Percentiles rank a stretch among this genome's conserved stretches.
Conservation (phyloP, 2,797 vertebrate genomes). For the Spinus pinus region DNA sequence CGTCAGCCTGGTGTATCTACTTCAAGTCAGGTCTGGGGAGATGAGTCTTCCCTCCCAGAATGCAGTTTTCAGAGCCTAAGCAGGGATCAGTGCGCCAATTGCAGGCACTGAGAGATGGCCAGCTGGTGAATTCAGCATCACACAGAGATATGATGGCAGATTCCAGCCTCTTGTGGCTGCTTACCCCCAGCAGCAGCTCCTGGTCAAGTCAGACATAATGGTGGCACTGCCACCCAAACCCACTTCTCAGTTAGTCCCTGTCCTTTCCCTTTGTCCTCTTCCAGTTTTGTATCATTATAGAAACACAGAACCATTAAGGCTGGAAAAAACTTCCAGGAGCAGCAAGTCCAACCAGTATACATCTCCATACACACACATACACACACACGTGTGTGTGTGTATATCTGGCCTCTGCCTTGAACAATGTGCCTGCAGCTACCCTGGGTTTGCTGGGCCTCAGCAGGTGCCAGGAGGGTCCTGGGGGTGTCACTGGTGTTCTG, state of each 20-base stretch:
- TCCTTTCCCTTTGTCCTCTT: neutral
- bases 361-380: rapidly evolving
- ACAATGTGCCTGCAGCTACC: neutral
- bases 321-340: neutral
- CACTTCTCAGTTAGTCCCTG: neutral
- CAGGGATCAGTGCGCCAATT: neutral
- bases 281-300: neutral
- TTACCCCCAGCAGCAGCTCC: neutral
- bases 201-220: neutral
- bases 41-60: neutral
- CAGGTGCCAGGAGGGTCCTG: neutral
- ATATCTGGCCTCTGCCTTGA: neutral
- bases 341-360: neutral
- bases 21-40: neutral
- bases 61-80: rapidly evolving
- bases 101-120: rapidly evolving
- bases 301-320: neutral
- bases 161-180: neutral
- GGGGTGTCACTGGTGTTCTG: neutral
- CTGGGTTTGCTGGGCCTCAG: neutral
- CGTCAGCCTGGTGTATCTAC: neutral
- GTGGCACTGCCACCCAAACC: neutral
- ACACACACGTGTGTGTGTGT: rapidly evolving
- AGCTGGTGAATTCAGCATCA: neutral
- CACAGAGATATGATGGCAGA: neutral